Base-by-base conservation (phyloP, 2,888 invertebrate genomes). In the Kryphioiulus occultus region DNA sequence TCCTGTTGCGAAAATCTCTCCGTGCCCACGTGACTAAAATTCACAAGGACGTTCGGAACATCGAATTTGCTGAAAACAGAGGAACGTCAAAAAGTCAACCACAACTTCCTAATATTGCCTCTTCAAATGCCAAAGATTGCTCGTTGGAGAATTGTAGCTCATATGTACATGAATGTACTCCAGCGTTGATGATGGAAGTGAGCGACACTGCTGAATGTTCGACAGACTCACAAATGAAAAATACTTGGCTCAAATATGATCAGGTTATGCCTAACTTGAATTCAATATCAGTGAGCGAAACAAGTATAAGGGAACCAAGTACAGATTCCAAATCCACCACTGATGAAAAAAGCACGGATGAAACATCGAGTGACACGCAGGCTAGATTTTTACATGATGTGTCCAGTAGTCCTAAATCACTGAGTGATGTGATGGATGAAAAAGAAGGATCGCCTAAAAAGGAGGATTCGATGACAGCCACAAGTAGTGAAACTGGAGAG, bases 341-440 rank as follows among this genome's bases (percentile, higher is more conserved):
- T 26, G 68, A 68, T 68, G 68, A 68, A 22, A 68, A 68, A 68
- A 68, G 68, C 68, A 68, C 68, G 26, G 68, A 68, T 68, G n/a
- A n/a, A 22, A 26, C 68, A 0, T 68, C 68, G 12, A 68, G 68
- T 10, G 26, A 68, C 10, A 22, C 5, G n/a, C 59, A 59, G 19
- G 7, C 59, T 59, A 19, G 19, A 19, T 59, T 19, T 59, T 4
- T 59, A 9, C n/a, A 59, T 59, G 53, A 53, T 12, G 19, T 68
- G 26, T 10, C 26, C 68, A 26, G 68, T 68, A 68, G 68, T 22
- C 68, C 68, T 7, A 68, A 26, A 68, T 68, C 68, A 12, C 68
- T 26, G 26, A 68, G 68, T 22, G 26, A 26, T 22, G 26, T 1
- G 10, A 68, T 68, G 68, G 68, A 68, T n/a, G 59, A 59, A 19